These are phyloP conservation scores for Acrossocheilus fasciatus DNA, from an alignment of 2,797 vertebrate species.

Conservation along the genomic window DNA sequence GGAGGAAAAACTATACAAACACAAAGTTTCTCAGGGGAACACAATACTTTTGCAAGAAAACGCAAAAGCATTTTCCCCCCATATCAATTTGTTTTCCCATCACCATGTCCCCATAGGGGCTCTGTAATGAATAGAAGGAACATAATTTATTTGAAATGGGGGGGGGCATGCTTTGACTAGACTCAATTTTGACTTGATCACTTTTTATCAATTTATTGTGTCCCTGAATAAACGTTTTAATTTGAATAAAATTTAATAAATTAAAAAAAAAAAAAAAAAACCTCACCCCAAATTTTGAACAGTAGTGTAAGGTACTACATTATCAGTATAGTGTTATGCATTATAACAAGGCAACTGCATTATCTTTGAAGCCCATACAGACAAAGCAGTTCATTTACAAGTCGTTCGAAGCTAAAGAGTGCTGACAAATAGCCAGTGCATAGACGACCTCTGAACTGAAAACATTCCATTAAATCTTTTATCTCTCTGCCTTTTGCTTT, in stretches of 20 bases:
- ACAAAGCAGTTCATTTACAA: conserved; percentile 17
- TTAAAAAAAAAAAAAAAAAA: no score
- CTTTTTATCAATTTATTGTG: not conserved
- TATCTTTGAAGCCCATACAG: not conserved
- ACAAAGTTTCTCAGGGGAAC: not conserved
- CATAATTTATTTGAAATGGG: no score
- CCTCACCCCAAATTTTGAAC: no score
- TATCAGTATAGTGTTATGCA: not conserved
- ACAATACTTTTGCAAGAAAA: not conserved
- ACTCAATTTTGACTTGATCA: not conserved
- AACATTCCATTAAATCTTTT: conserved; percentile 23
- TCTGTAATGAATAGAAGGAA: no score
- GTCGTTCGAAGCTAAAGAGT: conserved; percentile 2
- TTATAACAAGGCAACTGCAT: not conserved
- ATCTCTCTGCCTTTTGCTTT: conserved; percentile 18
- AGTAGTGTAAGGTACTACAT: not conserved
- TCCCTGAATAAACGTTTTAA: not conserved
- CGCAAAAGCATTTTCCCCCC: no score
- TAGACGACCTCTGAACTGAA: not conserved
- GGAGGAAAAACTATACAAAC: not conserved
- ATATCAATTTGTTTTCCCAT: no score
- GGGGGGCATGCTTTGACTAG: not conserved
- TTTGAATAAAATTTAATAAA: no score
- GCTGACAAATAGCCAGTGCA: conserved; percentile 9
- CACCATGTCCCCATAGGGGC: no score